Evolutionary conservation across 2,888 invertebrate genomes (phyloP).

Genomic region (Xanthorhoe designata): DNA sequence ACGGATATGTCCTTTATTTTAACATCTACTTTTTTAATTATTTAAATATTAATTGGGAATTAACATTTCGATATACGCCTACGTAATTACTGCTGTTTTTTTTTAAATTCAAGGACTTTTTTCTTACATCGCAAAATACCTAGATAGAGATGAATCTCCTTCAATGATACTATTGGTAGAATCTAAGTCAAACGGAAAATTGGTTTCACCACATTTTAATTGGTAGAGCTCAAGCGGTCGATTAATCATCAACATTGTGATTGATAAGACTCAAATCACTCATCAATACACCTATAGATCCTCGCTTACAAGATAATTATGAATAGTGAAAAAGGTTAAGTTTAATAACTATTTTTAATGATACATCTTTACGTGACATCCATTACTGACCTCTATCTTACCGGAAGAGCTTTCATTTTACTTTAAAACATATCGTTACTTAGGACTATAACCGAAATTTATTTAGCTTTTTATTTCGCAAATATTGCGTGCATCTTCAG

Average conservation of each 20-base stretch:
- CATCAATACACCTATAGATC: too few species aligned
- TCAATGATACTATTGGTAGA: too few species aligned
- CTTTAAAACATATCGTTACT: neutral
- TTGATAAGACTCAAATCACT: too few species aligned
- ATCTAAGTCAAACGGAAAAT: too few species aligned
- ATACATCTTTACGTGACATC: too few species aligned
- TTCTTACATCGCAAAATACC: neutral
- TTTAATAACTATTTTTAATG: too few species aligned
- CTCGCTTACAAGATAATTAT: too few species aligned
- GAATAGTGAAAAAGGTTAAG: too few species aligned
- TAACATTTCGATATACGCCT: slow-evolving; percentile 60
- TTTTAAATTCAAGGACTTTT: slow-evolving; percentile 19
- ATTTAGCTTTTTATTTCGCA: slow-evolving; percentile 10
- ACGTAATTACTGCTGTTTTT: slow-evolving; percentile 48
- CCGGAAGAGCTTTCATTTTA: neutral
- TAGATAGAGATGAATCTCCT: too few species aligned
- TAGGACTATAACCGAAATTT: neutral
- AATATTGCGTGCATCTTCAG: slow-evolving; percentile 11
- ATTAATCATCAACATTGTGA: too few species aligned
- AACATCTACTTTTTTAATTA: slow-evolving; percentile 77
- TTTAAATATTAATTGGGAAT: slow-evolving; percentile 66
- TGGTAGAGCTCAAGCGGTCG: too few species aligned
- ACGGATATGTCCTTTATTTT: slow-evolving; percentile 71
- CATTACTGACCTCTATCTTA: neutral
- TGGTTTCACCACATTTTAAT: too few species aligned